A percentile compares a stretch with the other conserved stretches of the same genome.
phyloP scores from a whole-genome alignment of 2,113 vertebrate genomes.

The Microtus pennsylvanicus region DNA sequence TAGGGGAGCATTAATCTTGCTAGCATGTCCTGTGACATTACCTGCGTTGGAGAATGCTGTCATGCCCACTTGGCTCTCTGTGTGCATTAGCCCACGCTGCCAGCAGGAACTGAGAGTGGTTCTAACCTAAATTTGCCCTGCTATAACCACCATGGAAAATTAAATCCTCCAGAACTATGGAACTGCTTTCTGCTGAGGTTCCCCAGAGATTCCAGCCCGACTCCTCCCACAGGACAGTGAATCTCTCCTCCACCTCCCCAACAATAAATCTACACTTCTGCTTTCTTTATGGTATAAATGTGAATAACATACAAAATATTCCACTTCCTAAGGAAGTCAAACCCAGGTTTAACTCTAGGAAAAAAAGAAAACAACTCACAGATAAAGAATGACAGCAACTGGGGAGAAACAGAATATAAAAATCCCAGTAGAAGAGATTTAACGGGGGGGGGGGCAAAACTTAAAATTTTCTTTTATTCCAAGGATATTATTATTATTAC shows the following conservation, averaged over 20 bases:
- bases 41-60: neutral
- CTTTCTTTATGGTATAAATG: neutral
- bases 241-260: neutral
- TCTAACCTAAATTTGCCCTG: neutral
- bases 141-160: neutral
- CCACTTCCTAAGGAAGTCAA: neutral
- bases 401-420: neutral
- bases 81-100: no score
- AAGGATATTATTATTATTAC: neutral
- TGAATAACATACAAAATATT: neutral
- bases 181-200: neutral
- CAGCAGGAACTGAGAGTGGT: neutral
- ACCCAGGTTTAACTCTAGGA: neutral
- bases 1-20: neutral
- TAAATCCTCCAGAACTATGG: neutral
- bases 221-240: neutral
- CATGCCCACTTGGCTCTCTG: neutral
- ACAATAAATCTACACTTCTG: neutral
- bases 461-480: neutral
- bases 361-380: neutral
- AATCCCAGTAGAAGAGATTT: neutral
- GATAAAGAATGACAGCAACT: neutral
- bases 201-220: neutral
- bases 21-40: neutral
- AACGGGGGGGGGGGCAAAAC: neutral